A percentile compares a stretch with the other conserved stretches of the same genome.
Evolutionary conservation across 2,797 vertebrate species (phyloP).

Genomic region (Cottoperca gobio): DNA sequence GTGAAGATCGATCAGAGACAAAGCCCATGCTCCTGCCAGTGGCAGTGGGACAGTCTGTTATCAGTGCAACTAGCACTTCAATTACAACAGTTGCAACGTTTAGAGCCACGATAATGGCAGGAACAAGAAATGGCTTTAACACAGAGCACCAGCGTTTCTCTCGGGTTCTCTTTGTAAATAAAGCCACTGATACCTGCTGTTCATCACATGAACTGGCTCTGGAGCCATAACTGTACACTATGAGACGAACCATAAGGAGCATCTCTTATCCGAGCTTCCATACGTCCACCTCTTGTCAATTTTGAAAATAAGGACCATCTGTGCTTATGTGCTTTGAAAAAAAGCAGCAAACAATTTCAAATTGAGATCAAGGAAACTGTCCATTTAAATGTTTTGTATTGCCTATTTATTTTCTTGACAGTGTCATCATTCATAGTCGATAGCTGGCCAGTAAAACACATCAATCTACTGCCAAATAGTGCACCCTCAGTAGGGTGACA

Average conservation of each 20-base stretch:
- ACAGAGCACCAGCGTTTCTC: slow-evolving; percentile 34
- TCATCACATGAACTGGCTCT: slow-evolving; percentile 58
- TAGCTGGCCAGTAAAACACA: slow-evolving; percentile 38
- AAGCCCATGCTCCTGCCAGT: slow-evolving; percentile 52
- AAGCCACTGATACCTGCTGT: slow-evolving; percentile 54
- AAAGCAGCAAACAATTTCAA: background rate
- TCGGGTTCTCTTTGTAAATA: slow-evolving; percentile 56
- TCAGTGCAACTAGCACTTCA: slow-evolving; percentile 64
- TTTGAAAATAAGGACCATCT: background rate
- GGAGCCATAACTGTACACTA: slow-evolving; percentile 31
- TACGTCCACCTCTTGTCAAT: background rate
- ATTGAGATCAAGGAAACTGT: slow-evolving; percentile 13
- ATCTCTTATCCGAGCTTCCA: background rate
- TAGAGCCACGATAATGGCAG: slow-evolving; percentile 64
- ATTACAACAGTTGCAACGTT: slow-evolving; percentile 60
- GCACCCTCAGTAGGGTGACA: slow-evolving; percentile 29
- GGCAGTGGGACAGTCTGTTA: slow-evolving; percentile 60
- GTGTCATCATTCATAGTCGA: slow-evolving; percentile 34
- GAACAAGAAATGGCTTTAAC: slow-evolving; percentile 56
- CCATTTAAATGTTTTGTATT: slow-evolving; percentile 23
- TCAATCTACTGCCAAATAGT: slow-evolving; percentile 49
- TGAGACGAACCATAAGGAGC: slow-evolving; percentile 36
- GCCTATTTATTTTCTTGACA: slow-evolving; percentile 40
- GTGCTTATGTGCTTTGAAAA: too few species aligned
- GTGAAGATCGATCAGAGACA: slow-evolving; percentile 66